phyloP scores from a whole-genome alignment of 2,888 invertebrate genomes.

The Ornithoptera alexandrae region DNA sequence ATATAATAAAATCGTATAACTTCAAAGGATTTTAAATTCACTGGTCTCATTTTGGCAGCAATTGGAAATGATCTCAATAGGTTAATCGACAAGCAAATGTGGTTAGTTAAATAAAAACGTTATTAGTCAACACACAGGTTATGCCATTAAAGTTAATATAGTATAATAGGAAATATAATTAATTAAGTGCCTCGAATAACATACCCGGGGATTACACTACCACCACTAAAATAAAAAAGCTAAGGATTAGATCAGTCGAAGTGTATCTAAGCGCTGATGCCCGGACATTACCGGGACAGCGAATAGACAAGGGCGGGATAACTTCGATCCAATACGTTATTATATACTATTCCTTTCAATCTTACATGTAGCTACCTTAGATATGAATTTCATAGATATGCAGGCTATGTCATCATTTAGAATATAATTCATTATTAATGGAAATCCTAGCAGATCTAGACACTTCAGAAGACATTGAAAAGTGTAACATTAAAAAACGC shows the following conservation, averaged over 20 bases:
- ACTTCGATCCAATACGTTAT: conserved; percentile 19
- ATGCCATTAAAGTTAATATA: conserved; percentile 2
- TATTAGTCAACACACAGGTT: conserved; percentile 7
- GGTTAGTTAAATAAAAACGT: conserved; percentile 14
- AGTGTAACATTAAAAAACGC: background rate
- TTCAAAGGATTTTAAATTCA: background rate
- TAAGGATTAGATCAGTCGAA: conserved; percentile 20
- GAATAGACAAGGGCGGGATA: conserved; percentile 14
- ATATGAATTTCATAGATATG: conserved; percentile 29
- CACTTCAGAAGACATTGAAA: conserved; percentile 38
- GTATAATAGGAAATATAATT: conserved; percentile 1
- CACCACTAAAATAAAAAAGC: conserved; percentile 10
- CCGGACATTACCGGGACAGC: conserved; percentile 1
- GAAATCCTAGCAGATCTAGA: conserved; percentile 42
- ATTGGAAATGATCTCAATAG: background rate
- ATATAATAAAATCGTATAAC: background rate
- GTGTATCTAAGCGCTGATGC: conserved; percentile 9
- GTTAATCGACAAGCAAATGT: conserved; percentile 10
- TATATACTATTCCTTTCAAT: conserved; percentile 20
- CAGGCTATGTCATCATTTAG: conserved; percentile 22
- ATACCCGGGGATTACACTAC: background rate
- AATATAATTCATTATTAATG: conserved; percentile 13
- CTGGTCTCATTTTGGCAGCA: conserved; percentile 3
- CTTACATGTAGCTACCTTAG: conserved; percentile 27
- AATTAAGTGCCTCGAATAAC: conserved; percentile 14